Conservation (phyloP, 2,113 vertebrate genomes). For the Rana temporaria region DNA sequence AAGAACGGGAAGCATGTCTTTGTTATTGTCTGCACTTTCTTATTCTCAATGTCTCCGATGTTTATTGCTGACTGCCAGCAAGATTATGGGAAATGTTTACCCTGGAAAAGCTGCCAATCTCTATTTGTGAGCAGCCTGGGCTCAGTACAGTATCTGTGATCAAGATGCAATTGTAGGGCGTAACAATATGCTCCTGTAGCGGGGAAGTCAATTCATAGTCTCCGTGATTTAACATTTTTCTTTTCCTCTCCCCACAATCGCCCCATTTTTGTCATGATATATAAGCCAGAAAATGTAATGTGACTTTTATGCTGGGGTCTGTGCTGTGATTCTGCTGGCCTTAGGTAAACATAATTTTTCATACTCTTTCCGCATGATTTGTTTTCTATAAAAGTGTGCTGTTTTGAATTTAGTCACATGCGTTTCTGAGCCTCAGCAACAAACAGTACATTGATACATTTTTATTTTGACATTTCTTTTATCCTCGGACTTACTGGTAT, state of each 20-base stretch:
- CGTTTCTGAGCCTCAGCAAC: not conserved
- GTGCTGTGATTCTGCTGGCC: conserved; percentile 7
- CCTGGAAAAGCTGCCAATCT: conserved; percentile 31
- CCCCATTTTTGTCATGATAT: conserved; percentile 26
- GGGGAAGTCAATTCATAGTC: conserved; percentile 14
- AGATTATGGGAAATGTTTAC: conserved; percentile 41
- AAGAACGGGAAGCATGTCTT: not conserved
- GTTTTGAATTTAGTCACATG: conserved; percentile 5
- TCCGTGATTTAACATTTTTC: not conserved
- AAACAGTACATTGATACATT: not conserved
- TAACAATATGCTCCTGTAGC: conserved; percentile 19
- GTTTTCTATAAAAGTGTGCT: not conserved
- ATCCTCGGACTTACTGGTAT: not conserved
- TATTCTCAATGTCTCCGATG: conserved; percentile 13
- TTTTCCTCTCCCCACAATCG: not conserved
- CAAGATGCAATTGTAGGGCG: conserved; percentile 23
- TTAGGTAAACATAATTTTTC: conserved; percentile 22
- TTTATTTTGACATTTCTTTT: not conserved
- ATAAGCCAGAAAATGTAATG: conserved; percentile 35
- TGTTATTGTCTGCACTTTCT: conserved; percentile 31
- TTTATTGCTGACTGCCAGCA: conserved; percentile 32
- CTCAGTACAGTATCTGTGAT: conserved; percentile 18
- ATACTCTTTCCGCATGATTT: conserved; percentile 20
- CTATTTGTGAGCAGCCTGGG: conserved; percentile 35
- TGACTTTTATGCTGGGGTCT: conserved; percentile 29